Percentiles rank a stretch among this genome's conserved stretches.
These are phyloP conservation scores for Spinus olivaceus DNA, from an alignment of 2,797 vertebrate genomes.

Conservation along the genomic window DNA sequence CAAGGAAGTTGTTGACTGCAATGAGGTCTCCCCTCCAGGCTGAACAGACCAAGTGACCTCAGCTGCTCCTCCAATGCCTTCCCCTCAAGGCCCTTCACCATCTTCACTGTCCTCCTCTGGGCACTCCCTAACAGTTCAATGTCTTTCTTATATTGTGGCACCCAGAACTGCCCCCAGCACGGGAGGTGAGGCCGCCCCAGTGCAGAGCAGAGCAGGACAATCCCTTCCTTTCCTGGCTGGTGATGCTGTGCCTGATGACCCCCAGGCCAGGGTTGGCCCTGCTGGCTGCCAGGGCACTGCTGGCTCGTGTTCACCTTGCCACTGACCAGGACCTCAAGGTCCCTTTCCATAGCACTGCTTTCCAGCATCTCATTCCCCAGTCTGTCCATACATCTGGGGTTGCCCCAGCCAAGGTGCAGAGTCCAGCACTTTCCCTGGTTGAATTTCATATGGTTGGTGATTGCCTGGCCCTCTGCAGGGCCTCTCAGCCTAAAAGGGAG, in stretches of 20 bases:
- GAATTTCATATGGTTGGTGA: neutral
- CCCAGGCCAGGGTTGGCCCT: neutral
- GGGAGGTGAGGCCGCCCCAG: rapidly evolving
- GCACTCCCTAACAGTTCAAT: neutral
- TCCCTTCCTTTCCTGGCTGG: rapidly evolving
- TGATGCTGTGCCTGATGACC: rapidly evolving
- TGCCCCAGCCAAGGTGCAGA: too few relatives aligned
- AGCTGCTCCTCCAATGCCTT: rapidly evolving
- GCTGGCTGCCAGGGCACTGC: neutral
- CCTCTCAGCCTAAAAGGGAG: too few relatives aligned
- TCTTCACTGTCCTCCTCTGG: neutral
- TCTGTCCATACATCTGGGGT: too few relatives aligned
- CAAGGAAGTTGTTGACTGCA: neutral
- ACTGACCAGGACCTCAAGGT: too few relatives aligned
- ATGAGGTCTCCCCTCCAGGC: neutral
- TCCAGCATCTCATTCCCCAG: too few relatives aligned
- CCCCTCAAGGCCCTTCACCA: neutral
- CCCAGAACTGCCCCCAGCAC: too few relatives aligned
- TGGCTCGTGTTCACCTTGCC: rapidly evolving
- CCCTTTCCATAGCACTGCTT: too few relatives aligned
- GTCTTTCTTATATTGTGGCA: neutral
- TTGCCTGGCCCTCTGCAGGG: neutral
- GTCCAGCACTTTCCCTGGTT: neutral
- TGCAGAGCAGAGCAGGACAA: neutral
- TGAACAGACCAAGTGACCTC: neutral